Evolutionary conservation across 2,888 invertebrate species (phyloP), one percentile per base, ranked within the genome.

Genomic region (Adelognathus sp.): DNA sequence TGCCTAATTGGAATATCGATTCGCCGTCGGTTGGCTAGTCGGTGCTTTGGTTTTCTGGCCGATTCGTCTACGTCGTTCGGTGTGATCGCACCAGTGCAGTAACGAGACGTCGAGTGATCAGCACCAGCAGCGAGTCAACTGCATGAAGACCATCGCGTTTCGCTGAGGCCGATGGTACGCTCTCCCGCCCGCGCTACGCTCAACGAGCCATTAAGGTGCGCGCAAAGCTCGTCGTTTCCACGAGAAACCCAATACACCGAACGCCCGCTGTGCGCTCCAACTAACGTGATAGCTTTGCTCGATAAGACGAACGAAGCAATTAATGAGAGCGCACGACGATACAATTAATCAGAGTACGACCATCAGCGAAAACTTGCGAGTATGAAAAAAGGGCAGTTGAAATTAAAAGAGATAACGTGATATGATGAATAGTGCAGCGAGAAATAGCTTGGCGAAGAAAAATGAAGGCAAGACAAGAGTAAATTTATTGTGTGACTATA

Each of bases 1-100:
- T 54, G 46, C 41, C 63, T 73, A 77, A 77, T 77, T 77, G 77
- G 63, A 77, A 63, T 69, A 77, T 77, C 72, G 73, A 73, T 77
- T 77, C 18, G 56, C n/a, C 16, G 44, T 61, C 36, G 61, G 31
- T 54, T 27, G 27, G 24, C 7, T 50, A 21, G 24, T 18, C 29
- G 60, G 54, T 36, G 16, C 58, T 79, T 72, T 52, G 71, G 60
- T 66, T 67, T 71, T 79, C 70, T 67, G 58, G 50, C 33, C 67
- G 54, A 76, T 76, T 50, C 72, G 71, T 69, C 72, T 73, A 61
- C 50, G 70, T 75, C 66, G 41, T 39, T 60, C 41, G 16, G 29
- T 36, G 24, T 27, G 44, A 18, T 27, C 44, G 27, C 41, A 64
- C 46, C 24, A 74, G 70, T 54, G 58, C 58, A 63, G 52, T 75